A percentile compares a stretch with the other conserved stretches of the same genome.
Evolutionary conservation across 2,113 vertebrate genomes (phyloP).

Genomic region (Acinonyx jubatus): DNA sequence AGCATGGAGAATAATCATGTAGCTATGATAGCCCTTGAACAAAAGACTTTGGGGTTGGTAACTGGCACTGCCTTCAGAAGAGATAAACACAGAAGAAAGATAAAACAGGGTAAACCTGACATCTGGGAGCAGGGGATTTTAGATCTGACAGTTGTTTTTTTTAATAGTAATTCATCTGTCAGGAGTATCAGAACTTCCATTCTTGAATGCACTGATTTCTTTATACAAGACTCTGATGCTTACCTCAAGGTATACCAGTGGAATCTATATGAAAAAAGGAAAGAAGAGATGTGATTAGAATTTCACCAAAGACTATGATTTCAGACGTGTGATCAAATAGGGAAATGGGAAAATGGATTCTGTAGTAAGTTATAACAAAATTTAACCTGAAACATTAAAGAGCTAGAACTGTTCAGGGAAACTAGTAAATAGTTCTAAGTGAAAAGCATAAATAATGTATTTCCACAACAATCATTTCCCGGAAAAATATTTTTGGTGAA

Average conservation of each 20-base stretch:
- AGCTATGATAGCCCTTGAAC: background rate
- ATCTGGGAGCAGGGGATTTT: background rate
- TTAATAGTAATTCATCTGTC: background rate
- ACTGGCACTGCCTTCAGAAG: background rate
- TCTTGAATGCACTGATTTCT: background rate
- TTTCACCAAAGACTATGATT: background rate
- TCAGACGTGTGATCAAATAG: background rate
- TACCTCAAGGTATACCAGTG: conserved; percentile 52
- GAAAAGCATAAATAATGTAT: background rate
- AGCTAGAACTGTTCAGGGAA: background rate
- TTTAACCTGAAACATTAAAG: background rate
- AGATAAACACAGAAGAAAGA: background rate
- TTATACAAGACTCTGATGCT: background rate
- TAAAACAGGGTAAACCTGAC: background rate
- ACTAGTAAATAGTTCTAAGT: background rate
- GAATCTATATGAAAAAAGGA: conserved; percentile 4
- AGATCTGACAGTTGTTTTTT: background rate
- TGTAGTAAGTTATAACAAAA: background rate
- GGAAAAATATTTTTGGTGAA: background rate
- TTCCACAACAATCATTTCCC: background rate
- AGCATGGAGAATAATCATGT: background rate
- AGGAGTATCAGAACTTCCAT: background rate
- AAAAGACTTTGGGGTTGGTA: background rate
- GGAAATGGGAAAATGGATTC: background rate
- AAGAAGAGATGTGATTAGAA: background rate